Conservation (phyloP, 2,113 vertebrate genomes). For the Elephantulus edwardii region DNA sequence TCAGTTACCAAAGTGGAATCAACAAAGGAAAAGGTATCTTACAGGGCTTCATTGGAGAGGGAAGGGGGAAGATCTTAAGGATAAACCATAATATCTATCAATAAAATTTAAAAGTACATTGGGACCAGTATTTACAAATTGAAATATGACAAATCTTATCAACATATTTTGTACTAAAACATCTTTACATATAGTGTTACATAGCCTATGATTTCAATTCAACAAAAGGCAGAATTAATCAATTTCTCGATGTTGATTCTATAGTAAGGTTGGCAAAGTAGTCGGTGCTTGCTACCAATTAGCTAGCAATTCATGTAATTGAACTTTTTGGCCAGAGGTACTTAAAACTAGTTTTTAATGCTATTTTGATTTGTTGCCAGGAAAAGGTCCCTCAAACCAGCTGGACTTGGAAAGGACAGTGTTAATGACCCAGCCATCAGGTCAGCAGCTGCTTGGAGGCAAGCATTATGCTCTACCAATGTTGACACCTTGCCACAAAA, state of each 20-base stretch:
- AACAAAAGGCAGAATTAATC: background rate
- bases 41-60: background rate
- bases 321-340: conserved; percentile 25
- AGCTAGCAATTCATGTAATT: conserved; percentile 15
- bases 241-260: background rate
- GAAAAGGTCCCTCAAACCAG: conserved; percentile 4
- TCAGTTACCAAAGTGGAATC: background rate
- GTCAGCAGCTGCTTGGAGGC: conserved; percentile 61
- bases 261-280: background rate
- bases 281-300: background rate
- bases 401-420: conserved; percentile 45
- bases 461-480: conserved; percentile 37
- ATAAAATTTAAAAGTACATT: background rate
- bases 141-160: background rate
- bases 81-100: background rate
- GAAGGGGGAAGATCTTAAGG: background rate
- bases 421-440: conserved; percentile 55
- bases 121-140: background rate
- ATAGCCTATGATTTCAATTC: background rate
- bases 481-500: conserved; percentile 71
- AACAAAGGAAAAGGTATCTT: background rate
- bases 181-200: background rate
- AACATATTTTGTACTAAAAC: background rate
- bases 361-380: conserved; percentile 64
- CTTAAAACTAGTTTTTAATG: conserved; percentile 48